Conservation (phyloP, 2,888 invertebrate genomes). For the Sesamia inferens region DNA sequence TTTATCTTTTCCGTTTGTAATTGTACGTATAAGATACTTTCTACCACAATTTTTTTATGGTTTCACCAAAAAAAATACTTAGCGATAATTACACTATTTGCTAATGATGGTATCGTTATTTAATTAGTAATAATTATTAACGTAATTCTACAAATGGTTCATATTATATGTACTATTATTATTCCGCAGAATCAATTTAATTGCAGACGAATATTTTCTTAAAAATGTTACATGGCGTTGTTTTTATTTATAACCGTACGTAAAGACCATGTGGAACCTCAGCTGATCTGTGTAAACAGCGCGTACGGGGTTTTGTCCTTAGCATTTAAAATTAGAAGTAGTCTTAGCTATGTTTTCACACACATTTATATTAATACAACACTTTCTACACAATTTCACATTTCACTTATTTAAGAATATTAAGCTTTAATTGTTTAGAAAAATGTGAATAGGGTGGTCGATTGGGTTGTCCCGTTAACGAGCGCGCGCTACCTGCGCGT, state of each 20-base stretch:
- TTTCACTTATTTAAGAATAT: slow-evolving; percentile 67
- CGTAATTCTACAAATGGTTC: slow-evolving; percentile 13
- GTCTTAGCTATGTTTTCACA: slow-evolving; percentile 10
- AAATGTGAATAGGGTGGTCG: slow-evolving; percentile 89
- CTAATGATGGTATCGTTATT: slow-evolving; percentile 27
- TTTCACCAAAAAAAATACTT: slow-evolving; percentile 34
- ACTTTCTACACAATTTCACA: slow-evolving; percentile 43
- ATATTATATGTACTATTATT: neutral
- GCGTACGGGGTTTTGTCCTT: slow-evolving; percentile 68
- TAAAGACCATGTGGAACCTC: slow-evolving; percentile 75
- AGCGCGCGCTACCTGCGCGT: slow-evolving; percentile 86
- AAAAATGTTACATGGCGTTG: slow-evolving; percentile 41
- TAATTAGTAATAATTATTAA: slow-evolving; percentile 6
- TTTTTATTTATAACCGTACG: slow-evolving; percentile 58
- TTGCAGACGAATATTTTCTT: slow-evolving; percentile 13
- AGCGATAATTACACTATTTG: slow-evolving; percentile 4
- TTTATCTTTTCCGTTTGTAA: slow-evolving; percentile 45
- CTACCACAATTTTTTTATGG: slow-evolving; percentile 31
- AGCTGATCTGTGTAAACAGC: slow-evolving; percentile 87
- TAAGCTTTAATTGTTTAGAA: slow-evolving; percentile 86
- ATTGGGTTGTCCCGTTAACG: slow-evolving; percentile 88
- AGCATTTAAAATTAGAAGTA: slow-evolving; percentile 43
- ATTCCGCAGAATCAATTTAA: slow-evolving; percentile 21
- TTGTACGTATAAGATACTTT: slow-evolving; percentile 19
- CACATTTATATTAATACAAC: neutral